Percentiles rank a stretch among this genome's conserved stretches.
Evolutionary conservation across 2,797 vertebrate species (phyloP).

Genomic region (Anolis apletophallus): DNA sequence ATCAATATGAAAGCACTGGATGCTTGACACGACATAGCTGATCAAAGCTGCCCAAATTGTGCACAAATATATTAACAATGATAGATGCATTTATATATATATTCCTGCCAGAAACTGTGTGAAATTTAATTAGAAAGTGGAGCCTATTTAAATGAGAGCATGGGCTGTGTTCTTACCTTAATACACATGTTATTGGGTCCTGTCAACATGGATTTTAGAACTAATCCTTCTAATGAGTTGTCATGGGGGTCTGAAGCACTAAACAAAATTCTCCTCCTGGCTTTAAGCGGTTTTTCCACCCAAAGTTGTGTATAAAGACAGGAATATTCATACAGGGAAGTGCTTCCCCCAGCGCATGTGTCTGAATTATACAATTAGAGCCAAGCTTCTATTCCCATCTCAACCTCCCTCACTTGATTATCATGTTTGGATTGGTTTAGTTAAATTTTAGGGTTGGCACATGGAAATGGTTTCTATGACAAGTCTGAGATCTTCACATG

Average conservation of each 20-base stretch:
- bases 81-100: conserved; percentile 18
- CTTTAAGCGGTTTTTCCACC: conserved; percentile 29
- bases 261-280: conserved; percentile 32
- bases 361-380: conserved; percentile 16
- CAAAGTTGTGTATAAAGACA: conserved; percentile 29
- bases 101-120: conserved; percentile 41
- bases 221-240: conserved; percentile 52
- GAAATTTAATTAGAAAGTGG: conserved; percentile 58
- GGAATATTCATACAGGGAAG: conserved; percentile 25
- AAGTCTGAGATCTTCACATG: neutral
- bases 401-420: neutral
- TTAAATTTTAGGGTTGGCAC: conserved; percentile 22
- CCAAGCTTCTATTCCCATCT: conserved; percentile 9
- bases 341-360: neutral
- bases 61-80: conserved; percentile 47
- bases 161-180: conserved; percentile 37
- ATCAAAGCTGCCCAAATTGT: conserved; percentile 63
- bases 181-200: conserved; percentile 40
- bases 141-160: conserved; percentile 50
- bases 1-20: conserved; percentile 69
- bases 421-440: conserved; percentile 23
- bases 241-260: conserved; percentile 38
- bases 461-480: conserved; percentile 31
- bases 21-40: conserved; percentile 62
- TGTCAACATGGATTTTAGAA: conserved; percentile 41